Evolutionary conservation across 2,797 vertebrate species (phyloP).

Genomic region (Chaetodon trifasciatus): DNA sequence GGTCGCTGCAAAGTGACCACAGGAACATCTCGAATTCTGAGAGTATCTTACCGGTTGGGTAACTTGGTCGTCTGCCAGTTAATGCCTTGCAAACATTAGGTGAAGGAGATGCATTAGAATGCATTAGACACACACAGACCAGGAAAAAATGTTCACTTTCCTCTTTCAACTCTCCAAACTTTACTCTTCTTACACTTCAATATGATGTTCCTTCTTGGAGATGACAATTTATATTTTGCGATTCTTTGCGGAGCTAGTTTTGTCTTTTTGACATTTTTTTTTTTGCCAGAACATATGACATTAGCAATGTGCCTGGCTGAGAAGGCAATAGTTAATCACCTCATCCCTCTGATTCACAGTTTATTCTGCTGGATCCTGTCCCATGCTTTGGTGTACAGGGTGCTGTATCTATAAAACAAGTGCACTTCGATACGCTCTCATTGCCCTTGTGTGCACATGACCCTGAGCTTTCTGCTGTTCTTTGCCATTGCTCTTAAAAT

Average conservation of each 20-base stretch:
- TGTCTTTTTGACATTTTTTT: neutral
- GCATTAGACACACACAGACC: neutral
- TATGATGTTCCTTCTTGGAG: conserved; percentile 6
- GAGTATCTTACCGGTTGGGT: neutral
- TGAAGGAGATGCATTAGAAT: neutral
- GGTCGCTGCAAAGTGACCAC: neutral
- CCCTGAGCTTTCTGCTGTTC: neutral
- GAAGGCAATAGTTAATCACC: conserved; percentile 6
- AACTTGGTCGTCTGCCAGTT: neutral
- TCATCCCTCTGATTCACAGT: conserved; percentile 15
- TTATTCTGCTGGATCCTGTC: neutral
- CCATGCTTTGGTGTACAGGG: neutral
- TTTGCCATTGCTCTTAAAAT: neutral
- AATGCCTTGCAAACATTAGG: neutral
- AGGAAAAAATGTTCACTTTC: neutral
- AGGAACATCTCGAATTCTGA: neutral
- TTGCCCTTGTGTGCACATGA: conserved; percentile 6
- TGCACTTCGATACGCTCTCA: neutral
- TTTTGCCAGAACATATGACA: neutral
- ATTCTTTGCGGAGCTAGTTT: neutral
- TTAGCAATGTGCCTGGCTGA: neutral
- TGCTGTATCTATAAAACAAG: neutral
- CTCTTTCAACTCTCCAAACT: neutral
- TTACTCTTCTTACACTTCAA: conserved; percentile 4
- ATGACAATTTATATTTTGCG: neutral